Evolutionary conservation across 2,888 invertebrate genomes (phyloP).

Genomic region (Himalopsyche japonica): DNA sequence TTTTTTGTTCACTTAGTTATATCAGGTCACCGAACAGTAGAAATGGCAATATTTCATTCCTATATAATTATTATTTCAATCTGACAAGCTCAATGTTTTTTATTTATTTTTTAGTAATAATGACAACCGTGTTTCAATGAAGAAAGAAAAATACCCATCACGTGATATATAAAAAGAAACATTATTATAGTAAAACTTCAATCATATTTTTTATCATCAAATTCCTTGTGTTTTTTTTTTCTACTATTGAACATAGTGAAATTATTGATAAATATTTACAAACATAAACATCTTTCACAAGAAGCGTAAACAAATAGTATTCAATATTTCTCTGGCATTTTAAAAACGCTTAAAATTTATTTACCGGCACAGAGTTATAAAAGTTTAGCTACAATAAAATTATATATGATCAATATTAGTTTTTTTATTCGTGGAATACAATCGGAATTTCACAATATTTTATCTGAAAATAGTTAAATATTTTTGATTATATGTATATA

Average conservation of each 20-base stretch:
- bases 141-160: neutral
- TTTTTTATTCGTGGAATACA: neutral
- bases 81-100: slow-evolving; percentile 35
- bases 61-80: slow-evolving; percentile 20
- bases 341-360: neutral
- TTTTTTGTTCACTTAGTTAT: slow-evolving; percentile 25
- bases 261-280: neutral
- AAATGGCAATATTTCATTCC: slow-evolving; percentile 32
- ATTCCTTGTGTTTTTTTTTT: neutral
- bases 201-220: no score
- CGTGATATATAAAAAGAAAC: neutral
- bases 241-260: neutral
- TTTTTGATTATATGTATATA: neutral
- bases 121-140: neutral
- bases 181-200: neutral
- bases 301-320: no score
- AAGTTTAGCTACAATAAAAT: neutral
- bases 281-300: no score
- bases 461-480: neutral
- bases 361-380: neutral
- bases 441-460: neutral
- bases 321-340: neutral
- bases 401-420: neutral
- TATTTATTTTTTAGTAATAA: neutral
- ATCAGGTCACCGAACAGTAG: slow-evolving; percentile 40